Evolutionary conservation across 2,797 vertebrate genomes (phyloP).

Genomic region (Pipistrellus nathusii): DNA sequence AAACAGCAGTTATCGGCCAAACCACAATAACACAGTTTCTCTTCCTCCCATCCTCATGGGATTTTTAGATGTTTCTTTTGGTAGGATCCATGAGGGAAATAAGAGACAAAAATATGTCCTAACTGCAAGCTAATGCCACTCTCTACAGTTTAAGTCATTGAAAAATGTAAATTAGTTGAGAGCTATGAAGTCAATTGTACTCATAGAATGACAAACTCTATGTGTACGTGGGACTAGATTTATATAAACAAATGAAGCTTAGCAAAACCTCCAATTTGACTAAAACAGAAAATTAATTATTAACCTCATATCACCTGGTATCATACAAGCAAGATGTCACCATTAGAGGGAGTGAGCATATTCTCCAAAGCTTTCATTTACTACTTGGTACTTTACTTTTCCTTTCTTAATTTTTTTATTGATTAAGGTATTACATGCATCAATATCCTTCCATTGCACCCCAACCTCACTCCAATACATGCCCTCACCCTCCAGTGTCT

Average conservation of each 20-base stretch:
- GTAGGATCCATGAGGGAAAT: not conserved
- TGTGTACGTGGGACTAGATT: not conserved
- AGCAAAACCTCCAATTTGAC: not conserved
- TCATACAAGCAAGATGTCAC: not conserved
- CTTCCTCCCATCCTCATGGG: not conserved
- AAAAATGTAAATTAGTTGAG: not conserved
- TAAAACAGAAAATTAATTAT: not conserved
- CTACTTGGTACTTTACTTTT: not conserved
- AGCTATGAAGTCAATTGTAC: not conserved
- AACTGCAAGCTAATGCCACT: conserved; percentile 11
- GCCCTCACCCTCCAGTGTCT: too few relatives aligned
- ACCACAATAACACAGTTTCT: not conserved
- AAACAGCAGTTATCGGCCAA: not conserved
- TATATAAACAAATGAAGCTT: not conserved
- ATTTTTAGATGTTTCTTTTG: conserved; percentile 30
- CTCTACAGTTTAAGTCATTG: not conserved
- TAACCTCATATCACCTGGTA: not conserved
- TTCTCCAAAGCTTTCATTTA: conserved; percentile 17
- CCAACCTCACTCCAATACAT: too few relatives aligned
- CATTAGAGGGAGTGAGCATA: not conserved
- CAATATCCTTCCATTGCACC: too few relatives aligned
- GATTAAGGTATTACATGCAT: too few relatives aligned
- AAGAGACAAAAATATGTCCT: conserved; percentile 9
- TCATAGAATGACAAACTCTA: not conserved
- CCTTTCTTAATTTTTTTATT: too few relatives aligned